A percentile compares a stretch with the other conserved stretches of the same genome.
phyloP scores from a whole-genome alignment of 2,113 vertebrate genomes.

The Tamias sibiricus region DNA sequence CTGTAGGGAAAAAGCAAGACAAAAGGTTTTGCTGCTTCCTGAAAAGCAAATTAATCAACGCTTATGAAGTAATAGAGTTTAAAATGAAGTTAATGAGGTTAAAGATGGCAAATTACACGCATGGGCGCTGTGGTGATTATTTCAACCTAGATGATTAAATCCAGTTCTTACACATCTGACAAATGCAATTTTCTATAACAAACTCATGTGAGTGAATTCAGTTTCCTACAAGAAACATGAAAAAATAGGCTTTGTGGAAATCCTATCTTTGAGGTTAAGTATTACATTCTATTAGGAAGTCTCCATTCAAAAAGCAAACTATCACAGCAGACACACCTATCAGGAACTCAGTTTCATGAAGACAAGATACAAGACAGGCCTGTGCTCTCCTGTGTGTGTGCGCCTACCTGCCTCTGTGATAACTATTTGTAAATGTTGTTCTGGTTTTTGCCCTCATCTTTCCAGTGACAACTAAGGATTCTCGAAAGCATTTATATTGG shows the following conservation, averaged over 20 bases:
- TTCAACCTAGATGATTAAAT: not conserved
- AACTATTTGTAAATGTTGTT: not conserved
- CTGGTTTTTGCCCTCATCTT: not conserved
- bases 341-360: not conserved
- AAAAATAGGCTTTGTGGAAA: conserved; percentile 4
- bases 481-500: not conserved
- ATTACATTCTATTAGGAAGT: not conserved
- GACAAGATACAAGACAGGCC: not conserved
- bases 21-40: not conserved
- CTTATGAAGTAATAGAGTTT: not conserved
- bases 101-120: not conserved
- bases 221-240: not conserved
- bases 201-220: not conserved
- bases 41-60: not conserved
- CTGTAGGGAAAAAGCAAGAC: not conserved
- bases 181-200: not conserved
- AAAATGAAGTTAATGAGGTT: not conserved
- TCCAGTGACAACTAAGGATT: not conserved
- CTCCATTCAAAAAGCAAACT: conserved; percentile 23
- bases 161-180: not conserved
- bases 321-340: not conserved
- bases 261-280: not conserved
- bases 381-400: not conserved
- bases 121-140: not conserved
- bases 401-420: not conserved